Evolutionary conservation across 1,140 invertebrate species (phyloP), one percentile per base, ranked within the genome.

Genomic region (Pygmarrhopalites habei): DNA sequence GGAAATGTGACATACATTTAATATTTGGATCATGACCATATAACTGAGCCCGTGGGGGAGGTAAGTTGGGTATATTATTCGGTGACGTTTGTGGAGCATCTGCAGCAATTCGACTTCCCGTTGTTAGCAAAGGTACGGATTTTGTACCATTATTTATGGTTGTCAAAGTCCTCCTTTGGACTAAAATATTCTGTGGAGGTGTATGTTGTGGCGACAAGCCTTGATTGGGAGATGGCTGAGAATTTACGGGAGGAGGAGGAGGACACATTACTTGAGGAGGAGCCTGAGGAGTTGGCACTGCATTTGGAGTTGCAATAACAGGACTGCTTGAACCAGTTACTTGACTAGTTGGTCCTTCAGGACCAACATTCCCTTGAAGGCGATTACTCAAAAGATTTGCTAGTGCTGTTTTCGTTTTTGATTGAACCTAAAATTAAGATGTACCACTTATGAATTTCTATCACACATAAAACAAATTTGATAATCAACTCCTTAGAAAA

Each of bases 351-450:
- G 64, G 72, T n/a, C n/a, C n/a, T 72, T 67, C 77, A 47, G 64
- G 65, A 72, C 68, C 76, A 74, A 72, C 76, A 39, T 80, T 81
- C 55, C 82, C 81, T 74, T 90, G 86, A 32, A 95, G 78, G 46
- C 92, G 82, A 73, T 86, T 95, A 69, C 86, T 95, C 51, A 97
- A 78, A 86, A 96, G 90, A 76, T 95, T 94, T 7, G 93, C 92
- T 23, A 98, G 77, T 0, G 93, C 93, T 1, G 92, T 95, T 80
- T 96, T 97, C 5, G 93, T 95, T 76, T 93, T 93, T 0, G 90
- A 83, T 73, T 91, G 92, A n/a, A n/a, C n/a, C n/a, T n/a, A n/a
- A n/a, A n/a, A n/a, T n/a, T n/a, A n/a, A n/a, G 32, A 35, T 35
- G 5, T 15, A 35, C 32, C 5, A 35, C 32, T 15, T 35, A 35